phyloP scores from a whole-genome alignment of 2,888 invertebrate species.

The Melinaea marsaeus region DNA sequence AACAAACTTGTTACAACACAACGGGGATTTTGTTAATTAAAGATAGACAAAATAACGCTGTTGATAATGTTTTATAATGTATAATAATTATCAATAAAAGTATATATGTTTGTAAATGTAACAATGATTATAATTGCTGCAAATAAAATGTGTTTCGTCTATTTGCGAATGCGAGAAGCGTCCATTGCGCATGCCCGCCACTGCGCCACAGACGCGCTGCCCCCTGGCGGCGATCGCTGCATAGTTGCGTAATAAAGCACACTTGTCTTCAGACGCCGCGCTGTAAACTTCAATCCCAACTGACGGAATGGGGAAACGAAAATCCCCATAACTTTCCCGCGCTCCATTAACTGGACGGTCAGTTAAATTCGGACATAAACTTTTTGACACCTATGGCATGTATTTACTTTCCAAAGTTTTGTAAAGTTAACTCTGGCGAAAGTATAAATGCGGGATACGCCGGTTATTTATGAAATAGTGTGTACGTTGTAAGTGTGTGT shows the following conservation, averaged over 20 bases:
- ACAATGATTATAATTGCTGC: conserved; percentile 29
- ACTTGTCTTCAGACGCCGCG: conserved; percentile 67
- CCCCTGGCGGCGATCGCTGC: conserved; percentile 73
- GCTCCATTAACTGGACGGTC: conserved; percentile 32
- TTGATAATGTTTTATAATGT: background rate
- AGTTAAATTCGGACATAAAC: conserved; percentile 8
- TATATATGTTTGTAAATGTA: conserved; percentile 23
- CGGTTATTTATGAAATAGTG: conserved; percentile 56
- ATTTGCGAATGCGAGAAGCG: conserved; percentile 30
- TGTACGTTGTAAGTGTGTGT: conserved; percentile 62
- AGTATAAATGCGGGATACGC: conserved; percentile 58
- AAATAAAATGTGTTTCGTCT: conserved; percentile 31
- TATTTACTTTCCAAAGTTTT: conserved; percentile 57
- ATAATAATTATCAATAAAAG: conserved; percentile 4
- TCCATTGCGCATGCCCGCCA: conserved; percentile 73
- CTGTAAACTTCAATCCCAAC: conserved; percentile 68
- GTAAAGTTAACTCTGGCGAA: conserved; percentile 53
- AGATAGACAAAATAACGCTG: background rate
- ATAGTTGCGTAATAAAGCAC: conserved; percentile 76
- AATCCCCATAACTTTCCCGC: conserved; percentile 68
- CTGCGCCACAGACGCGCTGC: conserved; percentile 75
- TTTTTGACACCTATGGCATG: conserved; percentile 29
- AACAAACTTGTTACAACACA: background rate
- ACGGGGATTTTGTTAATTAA: background rate
- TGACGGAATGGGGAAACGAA: conserved; percentile 61